Evolutionary conservation across 2,888 invertebrate species (phyloP).

Genomic region (Dryococelus australis): DNA sequence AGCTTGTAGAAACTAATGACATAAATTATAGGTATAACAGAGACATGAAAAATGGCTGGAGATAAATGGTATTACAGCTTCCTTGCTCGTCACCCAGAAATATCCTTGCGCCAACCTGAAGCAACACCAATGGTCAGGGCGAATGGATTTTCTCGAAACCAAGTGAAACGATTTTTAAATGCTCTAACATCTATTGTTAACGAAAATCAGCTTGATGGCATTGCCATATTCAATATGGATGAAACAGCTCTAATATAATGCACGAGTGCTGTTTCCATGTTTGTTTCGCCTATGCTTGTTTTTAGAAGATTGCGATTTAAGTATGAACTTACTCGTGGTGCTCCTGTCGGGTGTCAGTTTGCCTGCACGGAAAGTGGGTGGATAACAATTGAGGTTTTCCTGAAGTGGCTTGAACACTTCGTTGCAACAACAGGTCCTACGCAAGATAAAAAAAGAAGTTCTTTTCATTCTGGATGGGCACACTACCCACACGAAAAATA

Average conservation of each 20-base stretch:
- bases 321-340: neutral
- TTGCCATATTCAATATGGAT: neutral
- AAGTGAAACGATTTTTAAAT: neutral
- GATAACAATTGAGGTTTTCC: neutral
- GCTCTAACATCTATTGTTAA: neutral
- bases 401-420: no score
- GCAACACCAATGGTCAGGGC: neutral
- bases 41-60: constrained; percentile 3
- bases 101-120: neutral
- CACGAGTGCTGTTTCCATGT: constrained; percentile 41
- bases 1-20: neutral
- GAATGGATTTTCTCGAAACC: neutral
- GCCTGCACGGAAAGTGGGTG: neutral
- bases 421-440: neutral
- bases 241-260: constrained; percentile 41
- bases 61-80: constrained; percentile 2
- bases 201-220: neutral
- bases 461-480: neutral
- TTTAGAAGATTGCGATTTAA: constrained; percentile 27
- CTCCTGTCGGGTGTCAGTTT: constrained; percentile 9
- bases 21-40: neutral
- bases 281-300: constrained; percentile 45
- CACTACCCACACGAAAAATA: neutral
- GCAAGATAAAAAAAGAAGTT: neutral
- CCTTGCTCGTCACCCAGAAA: no score